These are phyloP conservation scores for Andrena chrysosceles DNA, from an alignment of 2,888 invertebrate genomes.

Conservation along the genomic window DNA sequence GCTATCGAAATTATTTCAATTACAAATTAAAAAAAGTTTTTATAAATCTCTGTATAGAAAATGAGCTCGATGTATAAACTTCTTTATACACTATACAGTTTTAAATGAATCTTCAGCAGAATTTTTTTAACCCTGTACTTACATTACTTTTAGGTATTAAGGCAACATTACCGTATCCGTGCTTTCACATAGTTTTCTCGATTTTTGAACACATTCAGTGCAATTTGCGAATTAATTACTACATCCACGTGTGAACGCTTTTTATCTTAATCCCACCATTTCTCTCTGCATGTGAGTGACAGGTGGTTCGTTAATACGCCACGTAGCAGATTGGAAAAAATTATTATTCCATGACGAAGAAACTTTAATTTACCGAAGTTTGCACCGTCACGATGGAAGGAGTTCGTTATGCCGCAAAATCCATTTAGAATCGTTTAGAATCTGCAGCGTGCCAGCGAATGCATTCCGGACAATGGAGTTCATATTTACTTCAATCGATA, in stretches of 20 bases:
- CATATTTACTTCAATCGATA: slow-evolving; percentile 34
- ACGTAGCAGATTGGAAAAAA: slow-evolving; percentile 45
- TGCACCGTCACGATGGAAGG: slow-evolving; percentile 56
- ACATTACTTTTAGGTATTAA: background rate
- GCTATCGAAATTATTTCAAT: no score
- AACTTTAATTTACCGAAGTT: slow-evolving; percentile 65
- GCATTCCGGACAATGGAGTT: slow-evolving; percentile 50
- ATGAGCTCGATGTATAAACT: no score
- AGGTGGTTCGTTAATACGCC: background rate
- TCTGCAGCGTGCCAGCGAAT: slow-evolving; percentile 53
- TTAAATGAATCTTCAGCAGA: no score
- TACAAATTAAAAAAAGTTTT: no score
- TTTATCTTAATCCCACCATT: slow-evolving; percentile 1
- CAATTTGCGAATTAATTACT: background rate
- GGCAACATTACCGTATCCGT: background rate
- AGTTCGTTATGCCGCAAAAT: slow-evolving; percentile 58
- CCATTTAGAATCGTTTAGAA: slow-evolving; percentile 53
- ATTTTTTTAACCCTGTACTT: background rate
- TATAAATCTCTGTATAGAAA: no score
- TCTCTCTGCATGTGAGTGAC: background rate
- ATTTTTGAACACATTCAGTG: background rate
- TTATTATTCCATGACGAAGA: slow-evolving; percentile 55
- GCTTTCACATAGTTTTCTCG: background rate
- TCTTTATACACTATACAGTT: no score
- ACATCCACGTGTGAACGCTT: background rate